Percentiles rank a stretch among this genome's conserved stretches.
phyloP scores from a whole-genome alignment of 2,888 invertebrate species.

The Apodemia duryi region DNA sequence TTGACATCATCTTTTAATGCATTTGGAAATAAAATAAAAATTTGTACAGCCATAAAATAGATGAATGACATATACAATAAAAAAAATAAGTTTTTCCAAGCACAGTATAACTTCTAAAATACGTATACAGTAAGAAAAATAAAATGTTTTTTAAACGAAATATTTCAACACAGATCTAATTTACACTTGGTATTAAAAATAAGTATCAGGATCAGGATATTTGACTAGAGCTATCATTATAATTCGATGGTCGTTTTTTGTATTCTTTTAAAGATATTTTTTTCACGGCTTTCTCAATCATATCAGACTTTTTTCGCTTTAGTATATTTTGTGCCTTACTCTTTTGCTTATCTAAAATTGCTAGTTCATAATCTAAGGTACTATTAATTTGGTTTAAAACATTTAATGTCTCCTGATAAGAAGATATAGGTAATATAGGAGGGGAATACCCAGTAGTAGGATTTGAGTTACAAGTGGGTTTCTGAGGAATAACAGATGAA shows the following conservation, averaged over 20 bases:
- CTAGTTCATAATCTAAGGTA: neutral
- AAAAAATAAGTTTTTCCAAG: no score
- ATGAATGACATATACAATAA: no score
- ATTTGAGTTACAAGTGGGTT: neutral
- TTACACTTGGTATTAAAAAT: no score
- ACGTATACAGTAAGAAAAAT: no score
- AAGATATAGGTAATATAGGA: slow-evolving; percentile 55
- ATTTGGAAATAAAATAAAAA: no score
- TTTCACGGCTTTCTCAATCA: neutral
- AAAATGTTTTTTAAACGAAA: no score
- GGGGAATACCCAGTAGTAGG: slow-evolving; percentile 43
- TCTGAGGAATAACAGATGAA: neutral
- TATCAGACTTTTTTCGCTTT: slow-evolving; percentile 7
- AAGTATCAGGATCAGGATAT: no score
- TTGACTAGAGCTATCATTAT: no score
- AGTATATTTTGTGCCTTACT: neutral
- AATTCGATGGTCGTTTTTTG: slow-evolving; percentile 1
- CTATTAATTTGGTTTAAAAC: slow-evolving; percentile 28
- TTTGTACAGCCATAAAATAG: no score
- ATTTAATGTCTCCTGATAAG: slow-evolving; percentile 40
- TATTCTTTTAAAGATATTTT: slow-evolving; percentile 15
- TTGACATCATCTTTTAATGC: no score
- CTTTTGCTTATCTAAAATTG: neutral
- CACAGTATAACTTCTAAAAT: no score
- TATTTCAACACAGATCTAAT: no score